Conservation (phyloP, 2,797 vertebrate species). For the Notolabrus celidotus region DNA sequence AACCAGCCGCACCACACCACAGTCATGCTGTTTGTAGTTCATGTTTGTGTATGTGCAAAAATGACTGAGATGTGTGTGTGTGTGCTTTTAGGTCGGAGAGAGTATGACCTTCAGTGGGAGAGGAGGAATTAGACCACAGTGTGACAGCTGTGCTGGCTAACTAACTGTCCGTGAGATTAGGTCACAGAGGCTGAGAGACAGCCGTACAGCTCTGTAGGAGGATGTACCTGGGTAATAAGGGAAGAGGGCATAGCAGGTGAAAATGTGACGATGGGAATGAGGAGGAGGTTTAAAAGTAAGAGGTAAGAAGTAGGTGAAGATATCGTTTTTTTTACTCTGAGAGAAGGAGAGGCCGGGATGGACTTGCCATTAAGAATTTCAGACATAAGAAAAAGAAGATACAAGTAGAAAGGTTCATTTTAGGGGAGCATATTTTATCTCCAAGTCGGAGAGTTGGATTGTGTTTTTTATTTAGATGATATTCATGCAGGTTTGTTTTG, state of each 20-base stretch:
- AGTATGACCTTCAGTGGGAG: slow-evolving; percentile 33
- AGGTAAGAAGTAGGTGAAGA: slow-evolving; percentile 7
- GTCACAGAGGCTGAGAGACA: slow-evolving; percentile 26
- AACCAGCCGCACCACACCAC: background rate
- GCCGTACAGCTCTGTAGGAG: slow-evolving; percentile 27
- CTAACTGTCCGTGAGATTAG: slow-evolving; percentile 42
- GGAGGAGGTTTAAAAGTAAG: background rate
- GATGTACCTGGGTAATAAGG: background rate
- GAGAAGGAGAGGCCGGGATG: background rate
- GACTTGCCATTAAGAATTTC: background rate
- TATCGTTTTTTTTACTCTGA: too few relatives aligned
- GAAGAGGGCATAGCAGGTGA: background rate
- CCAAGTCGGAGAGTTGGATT: background rate
- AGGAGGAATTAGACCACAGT: slow-evolving; percentile 36
- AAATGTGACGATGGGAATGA: background rate
- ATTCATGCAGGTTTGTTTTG: slow-evolving; percentile 27
- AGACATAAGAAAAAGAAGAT: background rate
- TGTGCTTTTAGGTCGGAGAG: slow-evolving; percentile 13
- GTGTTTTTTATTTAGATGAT: slow-evolving; percentile 20
- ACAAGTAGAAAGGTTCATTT: background rate
- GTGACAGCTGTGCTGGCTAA: slow-evolving; percentile 47
- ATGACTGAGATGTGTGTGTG: slow-evolving; percentile 10
- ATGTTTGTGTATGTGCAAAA: slow-evolving; percentile 22
- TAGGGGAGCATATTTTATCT: background rate
- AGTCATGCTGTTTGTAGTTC: slow-evolving; percentile 19